Evolutionary conservation across 2,113 vertebrate species (phyloP), one percentile per base, ranked within the genome.

Genomic region (Python bivittatus): DNA sequence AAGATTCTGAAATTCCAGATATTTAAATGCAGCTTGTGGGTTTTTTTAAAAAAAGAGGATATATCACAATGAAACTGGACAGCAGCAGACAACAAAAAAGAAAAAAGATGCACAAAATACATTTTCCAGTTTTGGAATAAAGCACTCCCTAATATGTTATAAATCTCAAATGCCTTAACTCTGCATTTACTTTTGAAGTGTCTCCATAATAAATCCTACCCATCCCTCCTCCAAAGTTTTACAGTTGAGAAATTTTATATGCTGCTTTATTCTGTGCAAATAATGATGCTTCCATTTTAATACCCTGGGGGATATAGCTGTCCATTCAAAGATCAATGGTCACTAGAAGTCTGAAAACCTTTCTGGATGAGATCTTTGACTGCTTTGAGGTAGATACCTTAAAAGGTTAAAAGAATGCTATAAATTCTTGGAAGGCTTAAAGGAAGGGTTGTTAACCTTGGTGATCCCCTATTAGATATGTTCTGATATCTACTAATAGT

Each of bases 371-470:
- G 94, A 96, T 97, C 95, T 96, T 96, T 94, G 95, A 96, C 95
- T 94, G 90, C 95, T 97, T 97, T 97, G 95, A 97, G 97, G 94
- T 94, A 90, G 95, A 95, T 96, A 94, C 91, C 96, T 95, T 97
- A 95, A 96, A 97, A 96, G 0, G 15, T 96, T 96, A 95, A 90
- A 88, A 93, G 88, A 96, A 96, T 94, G 94, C 96, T 95, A 94
- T 92, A 96, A 95, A 95, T 96, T 96, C 95, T 95, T 96, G n/a
- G 7, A 91, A 92, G 89, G 84, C 33, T 79, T 72, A 60, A 93
- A 84, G 90, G 90, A 95, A 89, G 95, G 93, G 90, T 94, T 93
- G 93, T 96, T 96, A 94, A 96, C 91, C 94, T 94, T 88, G 58
- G 13, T 96, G 93, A 86, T 94, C 83, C 93, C 92, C 64, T 94